Percentiles rank a stretch among this genome's conserved stretches.
Evolutionary conservation across 1,140 invertebrate species (phyloP).

Genomic region (Pseudobourletiella spinata): DNA sequence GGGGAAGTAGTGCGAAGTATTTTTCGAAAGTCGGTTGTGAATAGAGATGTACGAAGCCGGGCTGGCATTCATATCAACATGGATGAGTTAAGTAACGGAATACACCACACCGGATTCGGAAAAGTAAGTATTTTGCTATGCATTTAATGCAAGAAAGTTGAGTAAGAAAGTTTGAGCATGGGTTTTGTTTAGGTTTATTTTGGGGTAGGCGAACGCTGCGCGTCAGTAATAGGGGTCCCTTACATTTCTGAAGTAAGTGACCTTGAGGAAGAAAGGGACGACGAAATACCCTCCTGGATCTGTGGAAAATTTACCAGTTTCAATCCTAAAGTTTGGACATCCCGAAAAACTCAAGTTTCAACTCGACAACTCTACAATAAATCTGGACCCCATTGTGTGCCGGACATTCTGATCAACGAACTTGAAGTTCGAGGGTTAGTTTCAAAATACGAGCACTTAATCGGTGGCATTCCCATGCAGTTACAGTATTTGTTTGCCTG

Average conservation of each 20-base stretch:
- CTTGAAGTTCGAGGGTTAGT: conserved; percentile 37
- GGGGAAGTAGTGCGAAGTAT: not conserved
- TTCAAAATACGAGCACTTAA: not conserved
- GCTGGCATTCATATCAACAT: conserved; percentile 12
- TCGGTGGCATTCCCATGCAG: no score
- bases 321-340: conserved; percentile 36
- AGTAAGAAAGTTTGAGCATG: not conserved
- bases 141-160: no score
- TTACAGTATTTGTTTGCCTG: conserved; percentile 9
- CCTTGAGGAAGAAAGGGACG: conserved; percentile 12
- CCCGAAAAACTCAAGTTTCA: conserved; percentile 39
- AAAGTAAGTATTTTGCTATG: not conserved
- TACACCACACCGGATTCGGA: not conserved
- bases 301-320: conserved; percentile 38
- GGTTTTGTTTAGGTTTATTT: conserved; percentile 8
- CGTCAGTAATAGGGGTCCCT: conserved; percentile 13
- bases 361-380: conserved; percentile 40
- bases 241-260: conserved; percentile 19
- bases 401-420: conserved; percentile 43
- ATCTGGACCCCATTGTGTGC: conserved; percentile 32
- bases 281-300: conserved; percentile 19
- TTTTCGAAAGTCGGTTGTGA: not conserved
- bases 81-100: conserved; percentile 12
- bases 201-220: not conserved
- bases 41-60: not conserved